A percentile compares a stretch with the other conserved stretches of the same genome.
These are phyloP conservation scores for Chaunax sp. DNA, from an alignment of 2,797 vertebrate species.

Conservation along the genomic window DNA sequence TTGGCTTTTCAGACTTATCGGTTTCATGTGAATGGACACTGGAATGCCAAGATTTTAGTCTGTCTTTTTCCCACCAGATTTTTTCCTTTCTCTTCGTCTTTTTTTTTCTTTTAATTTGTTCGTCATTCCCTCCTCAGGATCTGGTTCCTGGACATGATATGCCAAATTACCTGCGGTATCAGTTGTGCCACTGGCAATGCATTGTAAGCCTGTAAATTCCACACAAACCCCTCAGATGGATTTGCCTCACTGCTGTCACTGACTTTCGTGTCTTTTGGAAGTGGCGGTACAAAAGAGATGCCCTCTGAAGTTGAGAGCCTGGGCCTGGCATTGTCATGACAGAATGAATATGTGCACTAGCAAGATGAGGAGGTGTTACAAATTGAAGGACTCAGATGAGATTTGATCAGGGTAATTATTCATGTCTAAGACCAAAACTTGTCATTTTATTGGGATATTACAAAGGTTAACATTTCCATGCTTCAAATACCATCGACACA, in stretches of 20 bases:
- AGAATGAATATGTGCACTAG: slow-evolving; percentile 69
- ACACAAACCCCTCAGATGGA: slow-evolving; percentile 76
- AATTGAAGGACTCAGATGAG: slow-evolving; percentile 68
- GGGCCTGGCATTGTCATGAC: slow-evolving; percentile 79
- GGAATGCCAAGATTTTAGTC: slow-evolving; percentile 84
- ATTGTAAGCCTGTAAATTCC: slow-evolving; percentile 84
- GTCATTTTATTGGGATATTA: slow-evolving; percentile 62
- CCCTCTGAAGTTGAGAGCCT: slow-evolving; percentile 77
- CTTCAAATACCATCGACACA: slow-evolving; percentile 29
- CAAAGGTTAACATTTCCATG: slow-evolving; percentile 54
- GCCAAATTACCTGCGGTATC: slow-evolving; percentile 87
- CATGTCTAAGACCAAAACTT: slow-evolving; percentile 61
- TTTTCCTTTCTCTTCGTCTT: slow-evolving; percentile 47
- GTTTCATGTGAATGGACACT: slow-evolving; percentile 83
- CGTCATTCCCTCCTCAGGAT: slow-evolving; percentile 81
- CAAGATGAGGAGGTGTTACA: slow-evolving; percentile 82
- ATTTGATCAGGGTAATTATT: slow-evolving; percentile 79
- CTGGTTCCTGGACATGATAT: slow-evolving; percentile 87
- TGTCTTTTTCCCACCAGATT: slow-evolving; percentile 89
- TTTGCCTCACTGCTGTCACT: slow-evolving; percentile 75
- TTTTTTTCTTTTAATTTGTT: slow-evolving; percentile 81
- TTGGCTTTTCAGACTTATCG: slow-evolving; percentile 82
- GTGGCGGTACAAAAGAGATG: slow-evolving; percentile 59
- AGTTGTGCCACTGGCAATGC: slow-evolving; percentile 79
- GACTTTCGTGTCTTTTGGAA: slow-evolving; percentile 83